Base-by-base conservation (phyloP, 2,888 invertebrate species). In the Kryphioiulus occultus region DNA sequence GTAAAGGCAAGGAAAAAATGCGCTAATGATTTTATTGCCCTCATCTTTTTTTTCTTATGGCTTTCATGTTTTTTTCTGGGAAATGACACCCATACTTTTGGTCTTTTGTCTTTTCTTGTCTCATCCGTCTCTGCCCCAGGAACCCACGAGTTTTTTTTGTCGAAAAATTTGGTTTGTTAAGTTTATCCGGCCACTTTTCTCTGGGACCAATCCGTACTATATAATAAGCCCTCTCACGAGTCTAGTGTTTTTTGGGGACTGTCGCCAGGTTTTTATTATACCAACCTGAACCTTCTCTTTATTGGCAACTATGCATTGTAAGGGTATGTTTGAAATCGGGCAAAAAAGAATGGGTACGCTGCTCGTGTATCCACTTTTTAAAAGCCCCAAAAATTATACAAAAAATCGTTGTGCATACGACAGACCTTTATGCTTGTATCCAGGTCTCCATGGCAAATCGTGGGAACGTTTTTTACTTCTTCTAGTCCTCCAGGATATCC, bases 1-100 rank as follows among this genome's bases (percentile, higher is more conserved):
- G 42, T n/a, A 84, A 84, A 84, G n/a, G 35, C 35, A 84, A 10
- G 17, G n/a, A 84, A 84, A n/a, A 84, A 84, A 32, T 1, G n/a
- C 15, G 9, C 84, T 84, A 84, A 84, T 84, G 84, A 84, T 84
- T 84, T 84, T 84, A 84, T 84, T 84, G 84, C 84, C 84, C n/a
- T n/a, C 84, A 22, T 84, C 35, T n/a, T n/a, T 83, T 83, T 83
- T 39, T 59, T 59, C 59, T 59, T 59, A 59, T 59, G 39, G 39
- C 32, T 42, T 22, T 26, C 30, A 7, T 83, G 83, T 35, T 83
- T 83, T 84, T 19, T 84, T 26, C 32, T 84, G 39, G 1, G 22
- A 42, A 84, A 42, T 32, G 84, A 84, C 84, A 39, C 84, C 84
- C 35, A 39, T 84, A 39, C 84, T 84, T 84, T 35, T 22, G 39